phyloP scores from a whole-genome alignment of 2,797 vertebrate species.

The Notolepis coatsorum region DNA sequence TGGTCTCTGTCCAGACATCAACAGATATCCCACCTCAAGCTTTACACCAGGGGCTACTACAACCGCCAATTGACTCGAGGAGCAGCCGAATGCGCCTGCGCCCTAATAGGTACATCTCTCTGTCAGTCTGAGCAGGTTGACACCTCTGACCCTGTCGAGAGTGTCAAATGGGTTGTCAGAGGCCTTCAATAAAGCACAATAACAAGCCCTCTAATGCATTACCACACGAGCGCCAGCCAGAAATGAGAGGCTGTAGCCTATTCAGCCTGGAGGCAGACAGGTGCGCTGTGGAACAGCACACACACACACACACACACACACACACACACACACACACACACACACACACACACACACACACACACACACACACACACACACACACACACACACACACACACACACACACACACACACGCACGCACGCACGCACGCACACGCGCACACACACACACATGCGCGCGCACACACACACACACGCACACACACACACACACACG shows the following conservation, averaged over 20 bases:
- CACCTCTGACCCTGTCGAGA: conserved; percentile 78
- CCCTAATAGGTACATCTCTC: conserved; percentile 70
- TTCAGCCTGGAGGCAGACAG: conserved; percentile 83
- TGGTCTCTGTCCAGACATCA: conserved; percentile 28
- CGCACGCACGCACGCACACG: too few species aligned
- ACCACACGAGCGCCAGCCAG: conserved; percentile 72
- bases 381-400: conserved; percentile 14
- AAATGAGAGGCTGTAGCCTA: conserved; percentile 76
- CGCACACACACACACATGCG: too few species aligned
- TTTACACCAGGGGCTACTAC: conserved; percentile 41
- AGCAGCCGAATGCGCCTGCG: conserved; percentile 62
- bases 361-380: conserved; percentile 27
- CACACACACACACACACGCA: conserved; percentile 14
- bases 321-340: conserved; percentile 13
- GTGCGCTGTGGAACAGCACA: conserved; percentile 64
- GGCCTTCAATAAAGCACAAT: conserved; percentile 78
- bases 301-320: conserved; percentile 25
- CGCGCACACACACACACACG: too few species aligned
- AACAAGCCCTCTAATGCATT: conserved; percentile 79
- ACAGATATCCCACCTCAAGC: conserved; percentile 40
- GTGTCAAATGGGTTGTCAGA: conserved; percentile 81
- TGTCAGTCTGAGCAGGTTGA: conserved; percentile 73
- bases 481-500: too few species aligned
- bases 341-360: conserved; percentile 2
- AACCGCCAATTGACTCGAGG: conserved; percentile 66